phyloP scores from a whole-genome alignment of 2,113 vertebrate genomes.

The Solenodon paradoxus region DNA sequence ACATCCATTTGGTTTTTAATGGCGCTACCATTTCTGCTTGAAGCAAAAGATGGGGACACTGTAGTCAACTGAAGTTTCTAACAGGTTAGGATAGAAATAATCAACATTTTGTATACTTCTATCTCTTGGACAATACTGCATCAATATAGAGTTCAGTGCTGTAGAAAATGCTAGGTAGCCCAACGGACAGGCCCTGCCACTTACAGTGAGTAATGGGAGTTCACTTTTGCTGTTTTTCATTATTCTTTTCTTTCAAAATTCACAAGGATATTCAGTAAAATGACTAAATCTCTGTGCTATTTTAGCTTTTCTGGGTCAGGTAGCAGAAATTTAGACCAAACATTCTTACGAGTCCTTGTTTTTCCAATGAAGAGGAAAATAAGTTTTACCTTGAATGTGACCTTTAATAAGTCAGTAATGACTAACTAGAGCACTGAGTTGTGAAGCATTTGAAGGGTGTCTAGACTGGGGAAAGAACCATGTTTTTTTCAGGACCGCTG shows the following conservation, averaged over 20 bases:
- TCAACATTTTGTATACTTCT: neutral
- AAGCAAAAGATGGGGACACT: neutral
- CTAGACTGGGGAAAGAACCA: neutral
- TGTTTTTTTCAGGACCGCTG: neutral
- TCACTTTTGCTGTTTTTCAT: neutral
- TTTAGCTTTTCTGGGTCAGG: neutral
- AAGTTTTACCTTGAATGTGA: neutral
- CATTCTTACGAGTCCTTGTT: neutral
- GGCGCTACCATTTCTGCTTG: neutral
- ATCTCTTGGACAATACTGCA: neutral
- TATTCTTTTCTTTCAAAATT: neutral
- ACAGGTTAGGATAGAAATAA: neutral
- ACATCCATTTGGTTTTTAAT: neutral
- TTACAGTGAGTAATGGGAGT: neutral
- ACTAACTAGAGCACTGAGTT: neutral
- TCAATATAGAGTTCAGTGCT: neutral
- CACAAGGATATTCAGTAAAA: neutral
- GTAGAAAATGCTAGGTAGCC: neutral
- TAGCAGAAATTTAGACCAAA: neutral
- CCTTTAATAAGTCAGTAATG: neutral
- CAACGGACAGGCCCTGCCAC: neutral
- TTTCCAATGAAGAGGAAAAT: neutral
- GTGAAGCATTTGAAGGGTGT: neutral
- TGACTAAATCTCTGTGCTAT: neutral
- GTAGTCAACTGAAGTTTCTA: neutral